Conservation (phyloP, 92 coral and sea anemone genomes). For the Desmophyllum pertusum region DNA sequence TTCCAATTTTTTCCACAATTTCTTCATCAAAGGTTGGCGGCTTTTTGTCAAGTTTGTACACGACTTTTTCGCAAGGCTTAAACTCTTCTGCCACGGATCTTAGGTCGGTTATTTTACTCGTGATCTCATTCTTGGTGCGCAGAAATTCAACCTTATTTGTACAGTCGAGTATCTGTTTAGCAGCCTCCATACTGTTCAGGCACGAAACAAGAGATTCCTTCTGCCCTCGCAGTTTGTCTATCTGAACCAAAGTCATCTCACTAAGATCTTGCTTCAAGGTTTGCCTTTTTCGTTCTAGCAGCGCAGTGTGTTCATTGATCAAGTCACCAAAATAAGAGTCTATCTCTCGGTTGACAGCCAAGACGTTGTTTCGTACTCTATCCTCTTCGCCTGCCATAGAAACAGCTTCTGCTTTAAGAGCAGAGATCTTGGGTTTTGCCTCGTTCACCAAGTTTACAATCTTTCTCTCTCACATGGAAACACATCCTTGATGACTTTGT, state of each 20-base stretch:
- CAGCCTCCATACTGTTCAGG: constrained; percentile 4
- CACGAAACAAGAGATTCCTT: constrained; percentile 1
- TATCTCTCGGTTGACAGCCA: not conserved
- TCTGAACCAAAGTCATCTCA: not conserved
- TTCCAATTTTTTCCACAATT: not conserved
- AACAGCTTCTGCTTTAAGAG: constrained; percentile 16
- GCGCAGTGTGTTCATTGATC: constrained; percentile 22
- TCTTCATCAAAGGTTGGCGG: constrained; percentile 4
- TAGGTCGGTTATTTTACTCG: not conserved
- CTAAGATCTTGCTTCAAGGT: constrained; percentile 15
- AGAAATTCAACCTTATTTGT: constrained; percentile 13
- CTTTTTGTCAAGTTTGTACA: constrained; percentile 1
- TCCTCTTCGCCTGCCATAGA: constrained; percentile 5
- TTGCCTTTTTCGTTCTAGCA: constrained; percentile 5
- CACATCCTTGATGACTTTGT: not conserved
- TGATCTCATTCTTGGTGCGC: not conserved
- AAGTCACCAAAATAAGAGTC: not conserved
- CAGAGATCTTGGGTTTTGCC: constrained; percentile 13
- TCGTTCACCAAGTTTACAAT: not conserved
- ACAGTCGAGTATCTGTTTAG: not conserved
- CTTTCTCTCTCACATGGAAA: constrained; percentile 2
- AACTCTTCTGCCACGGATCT: not conserved
- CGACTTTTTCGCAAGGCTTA: constrained; percentile 21
- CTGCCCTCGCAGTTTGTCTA: not conserved
- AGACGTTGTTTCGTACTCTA: not conserved